Evolutionary conservation across 2,113 vertebrate genomes (phyloP).

Genomic region (Peromyscus polionotus): DNA sequence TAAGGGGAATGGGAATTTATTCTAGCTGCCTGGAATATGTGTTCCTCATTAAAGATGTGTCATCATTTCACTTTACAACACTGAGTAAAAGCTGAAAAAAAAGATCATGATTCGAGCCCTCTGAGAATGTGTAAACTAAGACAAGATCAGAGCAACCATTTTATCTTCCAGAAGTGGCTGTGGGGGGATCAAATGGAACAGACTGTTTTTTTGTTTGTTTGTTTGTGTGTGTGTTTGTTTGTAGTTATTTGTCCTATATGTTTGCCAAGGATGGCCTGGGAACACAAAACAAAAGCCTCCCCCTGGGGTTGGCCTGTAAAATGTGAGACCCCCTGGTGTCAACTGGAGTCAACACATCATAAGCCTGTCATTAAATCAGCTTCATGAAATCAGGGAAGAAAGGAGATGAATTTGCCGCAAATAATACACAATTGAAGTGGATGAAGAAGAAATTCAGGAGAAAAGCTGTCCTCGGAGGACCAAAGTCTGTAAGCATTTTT

Average conservation of each 20-base stretch:
- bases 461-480: constrained; percentile 80
- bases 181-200: neutral
- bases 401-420: constrained; percentile 61
- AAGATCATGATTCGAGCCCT: constrained; percentile 52
- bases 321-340: constrained; percentile 53
- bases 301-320: neutral
- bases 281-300: constrained; percentile 41
- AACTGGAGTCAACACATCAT: neutral
- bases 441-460: constrained; percentile 75
- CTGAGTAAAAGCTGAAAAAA: constrained; percentile 52
- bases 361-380: constrained; percentile 21
- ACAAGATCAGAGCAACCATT: constrained; percentile 76
- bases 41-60: constrained; percentile 51
- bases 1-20: neutral
- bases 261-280: constrained; percentile 58
- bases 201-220: neutral
- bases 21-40: neutral
- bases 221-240: neutral
- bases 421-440: constrained; percentile 65
- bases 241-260: constrained; percentile 17
- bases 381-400: constrained; percentile 65
- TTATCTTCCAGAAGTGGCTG: constrained; percentile 11
- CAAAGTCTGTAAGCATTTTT: constrained; percentile 64
- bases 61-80: constrained; percentile 55
- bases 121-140: constrained; percentile 65